phyloP scores from a whole-genome alignment of 2,797 vertebrate species.

The Microcaecilia unicolor region DNA sequence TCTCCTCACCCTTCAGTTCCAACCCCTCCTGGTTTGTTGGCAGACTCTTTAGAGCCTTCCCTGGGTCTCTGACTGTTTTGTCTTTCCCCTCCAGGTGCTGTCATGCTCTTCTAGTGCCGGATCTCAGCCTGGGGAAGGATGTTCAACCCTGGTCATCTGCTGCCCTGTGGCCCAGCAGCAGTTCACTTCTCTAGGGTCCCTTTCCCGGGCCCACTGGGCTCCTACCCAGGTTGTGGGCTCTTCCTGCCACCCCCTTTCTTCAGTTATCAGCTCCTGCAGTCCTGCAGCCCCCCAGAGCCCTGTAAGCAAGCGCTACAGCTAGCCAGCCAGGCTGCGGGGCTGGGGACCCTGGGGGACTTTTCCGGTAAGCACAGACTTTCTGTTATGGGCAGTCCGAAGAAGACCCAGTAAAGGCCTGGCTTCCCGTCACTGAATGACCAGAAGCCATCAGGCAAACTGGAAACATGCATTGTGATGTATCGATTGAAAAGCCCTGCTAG shows the following conservation, averaged over 20 bases:
- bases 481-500: too few species aligned
- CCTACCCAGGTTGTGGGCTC: constrained; percentile 29
- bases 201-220: constrained; percentile 48
- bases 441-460: too few species aligned
- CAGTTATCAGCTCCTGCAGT: constrained; percentile 64
- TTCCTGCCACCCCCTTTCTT: constrained; percentile 62
- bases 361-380: constrained; percentile 42
- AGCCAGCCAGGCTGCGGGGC: constrained; percentile 44
- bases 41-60: too few species aligned
- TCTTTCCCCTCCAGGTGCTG: not conserved
- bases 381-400: too few species aligned
- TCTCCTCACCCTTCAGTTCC: too few species aligned
- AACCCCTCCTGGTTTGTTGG: too few species aligned
- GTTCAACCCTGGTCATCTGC: constrained; percentile 60
- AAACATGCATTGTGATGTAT: too few species aligned
- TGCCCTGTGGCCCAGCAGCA: constrained; percentile 57
- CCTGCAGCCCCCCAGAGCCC: constrained; percentile 59
- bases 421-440: too few species aligned
- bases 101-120: not conserved
- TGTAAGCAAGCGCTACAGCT: constrained; percentile 62
- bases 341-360: constrained; percentile 41
- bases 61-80: too few species aligned
- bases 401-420: too few species aligned
- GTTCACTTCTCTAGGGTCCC: constrained; percentile 56
- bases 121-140: constrained; percentile 42